Evolutionary conservation across 2,888 invertebrate genomes (phyloP).

Genomic region (Agriopis marginaria): DNA sequence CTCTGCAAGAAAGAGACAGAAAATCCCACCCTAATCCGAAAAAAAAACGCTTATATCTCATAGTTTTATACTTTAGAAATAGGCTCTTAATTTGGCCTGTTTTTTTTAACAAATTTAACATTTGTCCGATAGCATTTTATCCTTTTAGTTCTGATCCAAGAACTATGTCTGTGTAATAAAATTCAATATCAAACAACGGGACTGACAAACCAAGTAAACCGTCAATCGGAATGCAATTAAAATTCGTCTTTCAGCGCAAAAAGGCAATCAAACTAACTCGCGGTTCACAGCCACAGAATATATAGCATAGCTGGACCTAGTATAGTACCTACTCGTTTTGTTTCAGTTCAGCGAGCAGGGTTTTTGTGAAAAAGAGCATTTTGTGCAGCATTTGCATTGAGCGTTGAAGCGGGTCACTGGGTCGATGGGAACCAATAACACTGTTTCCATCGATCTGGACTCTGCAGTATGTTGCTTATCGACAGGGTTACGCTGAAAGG

Average conservation of each 20-base stretch:
- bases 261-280: slow-evolving; percentile 23
- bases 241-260: slow-evolving; percentile 24
- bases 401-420: slow-evolving; percentile 22
- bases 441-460: slow-evolving; percentile 21
- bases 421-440: slow-evolving; percentile 26
- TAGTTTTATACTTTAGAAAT: too few relatives aligned
- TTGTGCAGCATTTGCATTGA: slow-evolving; percentile 17
- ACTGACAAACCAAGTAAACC: slow-evolving; percentile 12
- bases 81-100: too few relatives aligned
- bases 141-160: too few relatives aligned
- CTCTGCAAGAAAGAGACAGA: too few relatives aligned
- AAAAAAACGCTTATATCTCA: too few relatives aligned
- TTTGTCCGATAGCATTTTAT: too few relatives aligned
- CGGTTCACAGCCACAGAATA: slow-evolving; percentile 6
- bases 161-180: not conserved
- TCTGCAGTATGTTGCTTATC: not conserved
- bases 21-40: too few relatives aligned
- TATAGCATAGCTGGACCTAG: not conserved
- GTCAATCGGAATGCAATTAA: slow-evolving; percentile 25
- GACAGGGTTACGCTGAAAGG: too few relatives aligned
- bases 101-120: too few relatives aligned
- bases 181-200: not conserved
- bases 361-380: slow-evolving; percentile 14
- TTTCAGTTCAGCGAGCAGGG: slow-evolving; percentile 6
- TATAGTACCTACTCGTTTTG: slow-evolving; percentile 14